These are phyloP conservation scores for Palythoa grandiflora DNA, from an alignment of 92 coral and sea anemone genomes.

Conservation along the genomic window DNA sequence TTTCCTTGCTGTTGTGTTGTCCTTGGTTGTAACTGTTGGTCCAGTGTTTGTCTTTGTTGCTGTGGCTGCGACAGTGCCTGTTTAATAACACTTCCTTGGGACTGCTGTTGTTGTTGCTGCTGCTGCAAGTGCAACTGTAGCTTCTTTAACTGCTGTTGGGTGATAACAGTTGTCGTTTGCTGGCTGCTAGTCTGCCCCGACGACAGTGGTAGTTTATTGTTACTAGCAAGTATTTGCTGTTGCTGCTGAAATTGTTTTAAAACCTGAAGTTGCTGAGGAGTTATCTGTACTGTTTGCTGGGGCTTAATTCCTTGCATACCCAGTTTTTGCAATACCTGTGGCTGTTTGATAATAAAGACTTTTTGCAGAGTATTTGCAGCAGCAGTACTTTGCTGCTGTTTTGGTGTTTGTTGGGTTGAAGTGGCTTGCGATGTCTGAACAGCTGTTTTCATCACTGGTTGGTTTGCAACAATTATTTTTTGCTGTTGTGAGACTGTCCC, in stretches of 20 bases:
- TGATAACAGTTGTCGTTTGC: slow-evolving; percentile 64
- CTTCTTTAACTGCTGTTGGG: slow-evolving; percentile 81
- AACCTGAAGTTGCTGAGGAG: slow-evolving; percentile 90
- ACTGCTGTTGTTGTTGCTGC: slow-evolving; percentile 57
- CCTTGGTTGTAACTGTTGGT: slow-evolving; percentile 72
- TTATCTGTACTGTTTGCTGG: slow-evolving; percentile 92
- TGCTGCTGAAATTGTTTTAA: slow-evolving; percentile 86
- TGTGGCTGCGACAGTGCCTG: slow-evolving; percentile 53
- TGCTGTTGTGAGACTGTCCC: slow-evolving; percentile 50
- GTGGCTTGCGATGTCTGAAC: slow-evolving; percentile 56
- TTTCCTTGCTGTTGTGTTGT: slow-evolving; percentile 61
- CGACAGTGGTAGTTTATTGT: slow-evolving; percentile 35
- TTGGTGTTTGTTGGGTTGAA: slow-evolving; percentile 55
- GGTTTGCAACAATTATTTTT: slow-evolving; percentile 41
- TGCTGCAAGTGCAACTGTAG: slow-evolving; percentile 71
- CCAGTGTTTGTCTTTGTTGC: slow-evolving; percentile 57
- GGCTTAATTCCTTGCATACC: slow-evolving; percentile 83
- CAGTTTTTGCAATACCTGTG: slow-evolving; percentile 81
- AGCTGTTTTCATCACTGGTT: slow-evolving; percentile 54
- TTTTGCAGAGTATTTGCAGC: slow-evolving; percentile 78
- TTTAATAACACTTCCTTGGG: slow-evolving; percentile 69
- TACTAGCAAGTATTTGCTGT: slow-evolving; percentile 49
- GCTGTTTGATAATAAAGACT: slow-evolving; percentile 93
- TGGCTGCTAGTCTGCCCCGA: slow-evolving; percentile 47
- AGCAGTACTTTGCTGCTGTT: slow-evolving; percentile 71